Evolutionary conservation across 2,888 invertebrate genomes (phyloP).

Genomic region (Acleris emargana): DNA sequence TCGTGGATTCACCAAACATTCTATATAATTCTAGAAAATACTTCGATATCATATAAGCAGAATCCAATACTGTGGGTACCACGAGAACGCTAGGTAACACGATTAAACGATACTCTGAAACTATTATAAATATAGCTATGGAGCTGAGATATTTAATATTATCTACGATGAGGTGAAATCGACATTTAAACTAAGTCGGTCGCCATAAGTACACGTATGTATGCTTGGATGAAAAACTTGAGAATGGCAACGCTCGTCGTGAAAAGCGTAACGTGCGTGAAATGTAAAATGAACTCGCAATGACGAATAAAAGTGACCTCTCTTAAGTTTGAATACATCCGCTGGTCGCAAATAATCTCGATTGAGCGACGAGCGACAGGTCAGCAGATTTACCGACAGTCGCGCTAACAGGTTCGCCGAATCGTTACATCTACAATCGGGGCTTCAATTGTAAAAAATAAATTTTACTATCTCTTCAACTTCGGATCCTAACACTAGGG

Average conservation of each 20-base stretch:
- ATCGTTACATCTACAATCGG: background rate
- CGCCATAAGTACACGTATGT: slow-evolving; percentile 12
- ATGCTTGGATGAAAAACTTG: background rate
- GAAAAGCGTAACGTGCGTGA: background rate
- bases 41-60: background rate
- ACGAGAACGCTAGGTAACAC: slow-evolving; percentile 4
- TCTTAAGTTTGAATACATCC: background rate
- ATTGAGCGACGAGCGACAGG: background rate
- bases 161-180: slow-evolving; percentile 6
- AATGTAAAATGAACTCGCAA: background rate
- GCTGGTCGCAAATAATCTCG: background rate
- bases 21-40: background rate
- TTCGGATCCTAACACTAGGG: slow-evolving; percentile 22
- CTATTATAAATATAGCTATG: background rate
- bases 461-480: slow-evolving; percentile 1
- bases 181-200: slow-evolving; percentile 7
- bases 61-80: slow-evolving; percentile 8
- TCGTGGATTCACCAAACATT: slow-evolving; percentile 19
- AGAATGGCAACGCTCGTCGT: background rate
- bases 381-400: slow-evolving; percentile 15
- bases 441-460: background rate
- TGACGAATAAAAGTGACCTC: background rate
- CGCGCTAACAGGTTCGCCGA: slow-evolving; percentile 2
- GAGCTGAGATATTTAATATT: background rate
- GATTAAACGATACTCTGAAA: slow-evolving; percentile 7